A percentile compares a stretch with the other conserved stretches of the same genome.
phyloP scores from a whole-genome alignment of 2,113 vertebrate species.

The Eulacestoma nigropectus region DNA sequence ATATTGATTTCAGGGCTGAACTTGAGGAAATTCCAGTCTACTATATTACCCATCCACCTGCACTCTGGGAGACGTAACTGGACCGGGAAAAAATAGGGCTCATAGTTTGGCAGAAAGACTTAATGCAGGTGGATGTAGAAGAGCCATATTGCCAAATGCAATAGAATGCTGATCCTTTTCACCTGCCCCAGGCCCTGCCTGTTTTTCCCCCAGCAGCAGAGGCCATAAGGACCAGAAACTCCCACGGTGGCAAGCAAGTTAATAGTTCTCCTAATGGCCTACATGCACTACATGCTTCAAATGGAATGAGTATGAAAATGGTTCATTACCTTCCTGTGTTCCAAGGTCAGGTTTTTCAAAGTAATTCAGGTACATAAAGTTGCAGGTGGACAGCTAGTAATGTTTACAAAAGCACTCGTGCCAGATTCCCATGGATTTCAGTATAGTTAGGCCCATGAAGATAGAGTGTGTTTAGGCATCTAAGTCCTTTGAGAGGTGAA shows the following conservation, averaged over 20 bases:
- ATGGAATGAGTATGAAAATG: conserved; percentile 30
- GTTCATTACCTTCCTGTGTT: conserved; percentile 21
- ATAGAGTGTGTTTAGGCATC: not conserved
- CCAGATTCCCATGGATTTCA: conserved; percentile 53
- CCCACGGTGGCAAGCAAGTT: not conserved
- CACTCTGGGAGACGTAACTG: not conserved
- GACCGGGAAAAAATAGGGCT: not conserved
- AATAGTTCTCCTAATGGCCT: conserved; percentile 26
- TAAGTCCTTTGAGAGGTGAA: conserved; percentile 28
- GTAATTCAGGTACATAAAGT: conserved; percentile 24
- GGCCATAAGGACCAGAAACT: conserved; percentile 23
- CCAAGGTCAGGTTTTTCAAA: conserved; percentile 37
- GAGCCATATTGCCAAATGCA: not conserved
- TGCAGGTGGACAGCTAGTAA: conserved; percentile 37
- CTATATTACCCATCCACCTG: conserved; percentile 19
- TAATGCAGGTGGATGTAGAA: conserved; percentile 37
- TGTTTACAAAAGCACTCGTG: conserved; percentile 4
- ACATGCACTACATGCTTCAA: not conserved
- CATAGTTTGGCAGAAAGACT: conserved; percentile 14
- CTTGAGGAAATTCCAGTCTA: conserved; percentile 20
- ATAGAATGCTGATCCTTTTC: not conserved
- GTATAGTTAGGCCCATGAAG: not conserved
- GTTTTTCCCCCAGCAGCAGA: conserved; percentile 6
- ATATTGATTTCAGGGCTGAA: conserved; percentile 42
- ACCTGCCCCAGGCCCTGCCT: not conserved